Percentiles rank a stretch among this genome's conserved stretches.
Evolutionary conservation across 2,888 invertebrate genomes (phyloP).

Genomic region (Tinea semifulvella): DNA sequence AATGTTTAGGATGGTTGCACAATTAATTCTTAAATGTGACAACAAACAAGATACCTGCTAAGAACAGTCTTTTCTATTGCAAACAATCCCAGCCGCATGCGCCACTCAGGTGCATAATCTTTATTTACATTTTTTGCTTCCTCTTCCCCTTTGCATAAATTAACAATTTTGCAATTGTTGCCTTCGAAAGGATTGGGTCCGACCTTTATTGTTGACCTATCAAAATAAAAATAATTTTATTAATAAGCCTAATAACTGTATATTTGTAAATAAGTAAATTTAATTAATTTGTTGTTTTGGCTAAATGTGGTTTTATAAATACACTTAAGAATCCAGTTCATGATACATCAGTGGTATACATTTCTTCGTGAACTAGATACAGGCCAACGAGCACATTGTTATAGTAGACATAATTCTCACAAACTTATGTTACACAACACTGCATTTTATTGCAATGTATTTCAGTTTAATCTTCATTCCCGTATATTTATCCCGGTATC

Average conservation of each 20-base stretch:
- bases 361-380: slow-evolving; percentile 52
- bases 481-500: not conserved
- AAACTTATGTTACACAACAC: not conserved
- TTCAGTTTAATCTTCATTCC: slow-evolving; percentile 30
- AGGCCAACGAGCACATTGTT: slow-evolving; percentile 55
- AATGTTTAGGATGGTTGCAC: slow-evolving; percentile 34
- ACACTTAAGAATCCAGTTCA: no score
- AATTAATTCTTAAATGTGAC: slow-evolving; percentile 52
- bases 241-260: slow-evolving; percentile 1
- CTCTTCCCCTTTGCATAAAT: slow-evolving; percentile 65
- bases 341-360: slow-evolving; percentile 29
- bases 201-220: not conserved
- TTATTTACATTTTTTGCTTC: slow-evolving; percentile 54
- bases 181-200: slow-evolving; percentile 20
- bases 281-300: no score
- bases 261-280: no score
- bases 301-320: no score
- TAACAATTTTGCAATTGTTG: slow-evolving; percentile 44
- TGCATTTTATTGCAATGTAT: slow-evolving; percentile 7
- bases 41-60: slow-evolving; percentile 38
- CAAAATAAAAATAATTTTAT: slow-evolving; percentile 5
- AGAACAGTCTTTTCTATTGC: slow-evolving; percentile 30
- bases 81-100: slow-evolving; percentile 39
- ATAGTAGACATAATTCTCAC: slow-evolving; percentile 27
- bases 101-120: slow-evolving; percentile 59